A percentile compares a stretch with the other conserved stretches of the same genome.
Conservation (phyloP, 2,797 vertebrate genomes). For the Mionectes olivaceus region DNA sequence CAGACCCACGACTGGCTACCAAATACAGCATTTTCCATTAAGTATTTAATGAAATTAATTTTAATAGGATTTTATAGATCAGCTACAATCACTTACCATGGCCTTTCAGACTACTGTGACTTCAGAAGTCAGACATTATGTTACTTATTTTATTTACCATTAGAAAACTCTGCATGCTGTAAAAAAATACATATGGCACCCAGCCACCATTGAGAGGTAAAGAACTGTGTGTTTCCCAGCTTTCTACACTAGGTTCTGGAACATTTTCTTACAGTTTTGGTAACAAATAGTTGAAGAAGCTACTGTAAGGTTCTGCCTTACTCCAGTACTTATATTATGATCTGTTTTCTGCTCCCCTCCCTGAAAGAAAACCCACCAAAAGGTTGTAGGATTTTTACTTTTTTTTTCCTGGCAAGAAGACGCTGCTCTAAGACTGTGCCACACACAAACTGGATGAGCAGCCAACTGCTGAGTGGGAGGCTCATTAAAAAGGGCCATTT, state of each 20-base stretch:
- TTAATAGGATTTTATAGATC: background rate
- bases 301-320: background rate
- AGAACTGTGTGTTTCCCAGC: background rate
- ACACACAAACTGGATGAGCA: slow-evolving; percentile 67
- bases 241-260: background rate
- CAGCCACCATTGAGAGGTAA: background rate
- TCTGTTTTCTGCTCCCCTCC: background rate
- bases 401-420: slow-evolving; percentile 21
- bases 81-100: background rate
- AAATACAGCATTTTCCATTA: background rate
- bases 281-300: background rate
- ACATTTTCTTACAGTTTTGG: background rate
- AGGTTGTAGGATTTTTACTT: background rate
- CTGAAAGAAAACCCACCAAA: slow-evolving; percentile 7
- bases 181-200: background rate
- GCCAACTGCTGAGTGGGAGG: slow-evolving; percentile 66
- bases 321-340: background rate
- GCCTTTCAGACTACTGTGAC: background rate
- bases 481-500: slow-evolving; percentile 66
- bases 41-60: background rate
- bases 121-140: background rate
- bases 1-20: background rate
- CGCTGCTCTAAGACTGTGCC: slow-evolving; percentile 26
- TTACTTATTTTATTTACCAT: background rate
- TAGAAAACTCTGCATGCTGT: background rate